phyloP scores from a whole-genome alignment of 2,888 invertebrate genomes.

The Acheta domesticus region DNA sequence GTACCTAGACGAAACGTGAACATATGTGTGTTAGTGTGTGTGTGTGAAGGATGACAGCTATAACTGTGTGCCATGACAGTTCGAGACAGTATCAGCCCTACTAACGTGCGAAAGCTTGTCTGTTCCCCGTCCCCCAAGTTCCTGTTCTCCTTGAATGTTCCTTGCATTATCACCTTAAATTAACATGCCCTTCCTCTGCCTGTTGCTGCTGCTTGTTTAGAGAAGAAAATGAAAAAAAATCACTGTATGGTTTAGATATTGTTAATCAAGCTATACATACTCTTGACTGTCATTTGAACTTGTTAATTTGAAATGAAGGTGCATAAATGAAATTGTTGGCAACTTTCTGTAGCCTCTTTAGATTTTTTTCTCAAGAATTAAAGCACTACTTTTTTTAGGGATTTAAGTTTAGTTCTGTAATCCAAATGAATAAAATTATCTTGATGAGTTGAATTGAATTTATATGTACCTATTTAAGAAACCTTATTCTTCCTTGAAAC shows the following conservation, averaged over 20 bases:
- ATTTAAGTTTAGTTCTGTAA: slow-evolving; percentile 36
- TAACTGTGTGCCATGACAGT: slow-evolving; percentile 33
- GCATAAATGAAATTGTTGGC: slow-evolving; percentile 29
- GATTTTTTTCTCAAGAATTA: slow-evolving; percentile 29
- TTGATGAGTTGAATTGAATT: slow-evolving; percentile 23
- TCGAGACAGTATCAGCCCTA: slow-evolving; percentile 18
- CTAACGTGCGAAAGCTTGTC: slow-evolving; percentile 31
- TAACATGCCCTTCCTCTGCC: slow-evolving; percentile 25
- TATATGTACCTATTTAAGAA: slow-evolving; percentile 11
- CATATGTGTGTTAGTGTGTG: slow-evolving; percentile 25
- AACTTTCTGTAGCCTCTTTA: slow-evolving; percentile 32
- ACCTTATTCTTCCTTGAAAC: not conserved
- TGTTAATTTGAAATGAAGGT: slow-evolving; percentile 29
- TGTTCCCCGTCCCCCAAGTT: slow-evolving; percentile 25
- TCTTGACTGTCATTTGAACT: slow-evolving; percentile 29
- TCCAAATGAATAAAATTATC: slow-evolving; percentile 36
- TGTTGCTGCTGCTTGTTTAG: slow-evolving; percentile 34
- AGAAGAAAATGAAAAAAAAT: slow-evolving; percentile 4
- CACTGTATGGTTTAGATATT: slow-evolving; percentile 26
- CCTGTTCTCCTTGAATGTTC: slow-evolving; percentile 28
- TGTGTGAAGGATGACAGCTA: slow-evolving; percentile 19
- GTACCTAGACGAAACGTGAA: slow-evolving; percentile 12
- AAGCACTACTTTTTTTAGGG: slow-evolving; percentile 30
- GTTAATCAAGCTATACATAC: slow-evolving; percentile 25
- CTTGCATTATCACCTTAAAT: slow-evolving; percentile 9